Conservation (phyloP, 2,888 invertebrate species). For the Sipha maydis region DNA sequence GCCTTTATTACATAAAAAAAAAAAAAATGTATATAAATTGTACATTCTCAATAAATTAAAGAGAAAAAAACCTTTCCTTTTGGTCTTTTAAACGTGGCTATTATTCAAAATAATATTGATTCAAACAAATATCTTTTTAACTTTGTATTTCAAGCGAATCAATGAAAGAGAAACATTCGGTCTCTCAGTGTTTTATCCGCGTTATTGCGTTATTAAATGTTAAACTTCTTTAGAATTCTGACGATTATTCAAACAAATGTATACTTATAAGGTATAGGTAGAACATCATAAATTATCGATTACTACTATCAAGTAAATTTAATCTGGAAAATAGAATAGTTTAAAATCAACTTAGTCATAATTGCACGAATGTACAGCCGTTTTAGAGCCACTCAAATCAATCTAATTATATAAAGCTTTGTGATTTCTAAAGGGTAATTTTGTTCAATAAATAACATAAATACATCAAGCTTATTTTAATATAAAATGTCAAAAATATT, state of each 20-base stretch:
- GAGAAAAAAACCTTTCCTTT: too few relatives aligned
- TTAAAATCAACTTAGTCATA: background rate
- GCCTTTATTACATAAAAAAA: too few relatives aligned
- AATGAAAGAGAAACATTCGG: too few relatives aligned
- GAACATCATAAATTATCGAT: background rate
- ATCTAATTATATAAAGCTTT: slow-evolving; percentile 12
- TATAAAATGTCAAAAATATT: background rate
- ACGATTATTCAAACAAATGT: background rate
- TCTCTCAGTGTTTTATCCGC: too few relatives aligned
- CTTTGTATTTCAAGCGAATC: too few relatives aligned
- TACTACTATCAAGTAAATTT: background rate
- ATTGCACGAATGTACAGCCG: background rate
- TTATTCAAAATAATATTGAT: too few relatives aligned
- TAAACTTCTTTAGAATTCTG: too few relatives aligned
- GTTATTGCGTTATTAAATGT: background rate
- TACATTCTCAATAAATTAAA: too few relatives aligned
- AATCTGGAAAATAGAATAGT: background rate
- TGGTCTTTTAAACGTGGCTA: too few relatives aligned
- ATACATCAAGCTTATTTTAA: background rate
- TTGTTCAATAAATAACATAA: slow-evolving; percentile 11
- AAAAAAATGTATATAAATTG: too few relatives aligned
- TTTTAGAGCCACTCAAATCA: slow-evolving; percentile 1
- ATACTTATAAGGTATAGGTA: too few relatives aligned
- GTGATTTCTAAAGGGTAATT: background rate
- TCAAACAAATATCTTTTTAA: too few relatives aligned